Conservation (phyloP, 2,888 invertebrate species). For the Orthosia cruda region DNA sequence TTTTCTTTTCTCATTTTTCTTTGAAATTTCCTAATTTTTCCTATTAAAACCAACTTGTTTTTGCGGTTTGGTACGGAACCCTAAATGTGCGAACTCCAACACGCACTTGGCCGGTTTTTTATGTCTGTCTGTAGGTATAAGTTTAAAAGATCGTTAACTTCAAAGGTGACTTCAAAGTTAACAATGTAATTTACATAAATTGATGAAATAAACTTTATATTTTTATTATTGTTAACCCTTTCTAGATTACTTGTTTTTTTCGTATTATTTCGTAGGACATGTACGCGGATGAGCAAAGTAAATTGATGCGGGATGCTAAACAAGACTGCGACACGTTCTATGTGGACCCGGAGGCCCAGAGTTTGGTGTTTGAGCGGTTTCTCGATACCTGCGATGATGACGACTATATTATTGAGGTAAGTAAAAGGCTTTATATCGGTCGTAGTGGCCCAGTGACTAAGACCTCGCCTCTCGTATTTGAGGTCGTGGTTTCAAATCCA, state of each 20-base stretch:
- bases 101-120: background rate
- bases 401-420: conserved; percentile 95
- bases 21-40: too few relatives aligned
- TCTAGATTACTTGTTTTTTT: conserved; percentile 8
- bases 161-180: too few relatives aligned
- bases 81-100: too few relatives aligned
- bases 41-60: too few relatives aligned
- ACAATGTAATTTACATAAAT: too few relatives aligned
- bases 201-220: too few relatives aligned
- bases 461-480: too few relatives aligned
- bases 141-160: background rate
- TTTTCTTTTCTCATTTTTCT: too few relatives aligned
- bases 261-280: conserved; percentile 92
- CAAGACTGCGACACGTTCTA: conserved; percentile 94
- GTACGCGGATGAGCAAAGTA: conserved; percentile 93
- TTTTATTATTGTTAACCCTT: background rate
- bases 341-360: conserved; percentile 92
- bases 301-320: conserved; percentile 93
- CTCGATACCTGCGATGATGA: conserved; percentile 98
- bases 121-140: background rate
- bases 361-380: conserved; percentile 94
- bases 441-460: too few relatives aligned
- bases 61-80: too few relatives aligned
- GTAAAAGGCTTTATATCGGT: background rate
- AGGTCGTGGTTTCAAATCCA: too few relatives aligned